Evolutionary conservation across 2,113 vertebrate species (phyloP), one percentile per base, ranked within the genome.

Genomic region (Crypturellus undulatus): DNA sequence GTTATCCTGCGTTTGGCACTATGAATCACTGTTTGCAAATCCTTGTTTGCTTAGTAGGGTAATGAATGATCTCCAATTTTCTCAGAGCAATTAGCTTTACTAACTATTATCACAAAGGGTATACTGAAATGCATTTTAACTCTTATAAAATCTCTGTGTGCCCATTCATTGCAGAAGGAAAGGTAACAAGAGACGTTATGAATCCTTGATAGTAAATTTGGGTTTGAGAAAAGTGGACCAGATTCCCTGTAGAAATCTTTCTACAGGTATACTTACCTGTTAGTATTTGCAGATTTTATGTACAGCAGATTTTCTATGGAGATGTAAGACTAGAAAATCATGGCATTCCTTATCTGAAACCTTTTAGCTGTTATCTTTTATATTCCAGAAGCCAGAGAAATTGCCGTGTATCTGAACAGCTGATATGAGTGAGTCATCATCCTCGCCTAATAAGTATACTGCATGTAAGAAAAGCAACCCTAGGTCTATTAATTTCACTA

Each of bases 1-100:
- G 71, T 93, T 93, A 94, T 82, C 95, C 70, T 42, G 68, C 40
- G 54, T 68, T 84, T 92, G 89, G 88, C 82, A 20, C 87, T 90
- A 95, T 97, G 96, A 97, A 96, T 98, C 94, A 96, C 65, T 91
- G 85, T 91, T 98, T 98, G 97, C 77, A 90, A 93, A 96, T 94
- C 90, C 92, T 96, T 87, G 95, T 98, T 96, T 96, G 86, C 88
- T 96, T 97, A 92, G 85, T 73, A 88, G 72, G 64, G 90, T 96
- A 98, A 97, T 95, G 97, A 95, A 96, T 87, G 79, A 92, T 94
- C 94, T 95, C 92, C 91, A 78, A 2, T 97, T 97, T 96, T 97
- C 90, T 95, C 92, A 36, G 69, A 94, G 90, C 97, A 97, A 98
- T 98, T 97, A 97, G 85, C 94, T 97, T 94, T 84, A 59, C 69